phyloP scores from a whole-genome alignment of 92 coral and sea anemone genomes.

The Isaurus tuberculatus region DNA sequence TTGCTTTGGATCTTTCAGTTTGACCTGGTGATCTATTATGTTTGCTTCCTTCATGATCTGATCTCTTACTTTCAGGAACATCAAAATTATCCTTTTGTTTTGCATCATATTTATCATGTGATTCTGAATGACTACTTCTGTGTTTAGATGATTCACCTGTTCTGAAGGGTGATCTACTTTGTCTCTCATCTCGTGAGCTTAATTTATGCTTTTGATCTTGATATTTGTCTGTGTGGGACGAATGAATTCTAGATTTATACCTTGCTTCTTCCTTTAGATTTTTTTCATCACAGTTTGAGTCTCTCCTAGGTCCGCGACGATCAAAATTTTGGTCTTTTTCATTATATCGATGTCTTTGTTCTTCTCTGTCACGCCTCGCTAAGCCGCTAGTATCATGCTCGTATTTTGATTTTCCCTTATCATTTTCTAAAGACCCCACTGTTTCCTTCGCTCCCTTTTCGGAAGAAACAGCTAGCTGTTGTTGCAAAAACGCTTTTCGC shows the following conservation, averaged over 20 bases:
- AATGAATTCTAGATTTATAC: conserved; percentile 1
- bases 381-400: conserved; percentile 38
- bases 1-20: conserved; percentile 35
- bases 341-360: conserved; percentile 42
- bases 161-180: conserved; percentile 19
- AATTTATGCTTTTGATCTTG: conserved; percentile 15
- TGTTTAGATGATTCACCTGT: neutral
- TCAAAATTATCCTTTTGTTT: conserved; percentile 8
- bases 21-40: conserved; percentile 37
- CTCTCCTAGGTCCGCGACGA: conserved; percentile 50
- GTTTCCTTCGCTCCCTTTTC: conserved; percentile 46
- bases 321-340: conserved; percentile 51
- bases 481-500: conserved; percentile 86
- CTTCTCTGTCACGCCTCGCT: conserved; percentile 43
- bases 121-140: conserved; percentile 20
- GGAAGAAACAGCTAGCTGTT: conserved; percentile 80
- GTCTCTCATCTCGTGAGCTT: neutral
- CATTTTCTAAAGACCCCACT: conserved; percentile 22
- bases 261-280: conserved; percentile 19
- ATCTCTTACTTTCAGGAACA: neutral
- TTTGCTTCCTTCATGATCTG: conserved; percentile 18
- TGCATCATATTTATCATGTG: conserved; percentile 37
- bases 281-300: conserved; percentile 21
- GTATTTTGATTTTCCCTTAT: conserved; percentile 30
- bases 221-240: neutral